Conservation (phyloP, 2,888 invertebrate genomes). For the Aromia moschata region DNA sequence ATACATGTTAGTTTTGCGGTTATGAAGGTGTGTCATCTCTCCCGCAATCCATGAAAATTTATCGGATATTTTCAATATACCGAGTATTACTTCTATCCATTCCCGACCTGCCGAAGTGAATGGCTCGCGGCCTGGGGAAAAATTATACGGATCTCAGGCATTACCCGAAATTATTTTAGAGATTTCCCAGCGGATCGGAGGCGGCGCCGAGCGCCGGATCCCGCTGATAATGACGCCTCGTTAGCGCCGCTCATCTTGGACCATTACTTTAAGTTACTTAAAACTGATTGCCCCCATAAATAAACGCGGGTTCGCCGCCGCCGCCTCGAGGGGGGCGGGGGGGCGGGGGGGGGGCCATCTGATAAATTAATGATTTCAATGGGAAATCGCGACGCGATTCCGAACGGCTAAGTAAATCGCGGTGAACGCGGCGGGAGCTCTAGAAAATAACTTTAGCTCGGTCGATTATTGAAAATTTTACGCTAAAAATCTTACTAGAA, state of each 20-base stretch:
- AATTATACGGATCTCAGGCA: not conserved
- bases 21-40: too few relatives aligned
- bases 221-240: slow-evolving; percentile 25
- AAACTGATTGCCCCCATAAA: slow-evolving; percentile 32
- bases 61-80: too few relatives aligned
- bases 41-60: too few relatives aligned
- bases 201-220: too few relatives aligned
- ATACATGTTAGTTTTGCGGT: too few relatives aligned
- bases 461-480: too few relatives aligned
- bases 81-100: too few relatives aligned
- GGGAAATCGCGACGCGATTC: slow-evolving; percentile 27
- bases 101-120: too few relatives aligned
- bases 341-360: slow-evolving; percentile 12
- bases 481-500: too few relatives aligned
- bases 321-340: slow-evolving; percentile 1
- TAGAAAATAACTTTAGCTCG: too few relatives aligned
- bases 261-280: slow-evolving; percentile 32
- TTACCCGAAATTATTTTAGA: slow-evolving; percentile 10
- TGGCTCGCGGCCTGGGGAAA: too few relatives aligned
- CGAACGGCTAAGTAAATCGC: slow-evolving; percentile 21
- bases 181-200: slow-evolving; percentile 11
- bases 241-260: slow-evolving; percentile 30
- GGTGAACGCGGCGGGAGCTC: too few relatives aligned
- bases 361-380: slow-evolving; percentile 37
- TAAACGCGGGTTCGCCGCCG: slow-evolving; percentile 20